These are phyloP conservation scores for Dicrostonyx torquatus DNA, from an alignment of 2,797 vertebrate species.

Conservation along the genomic window DNA sequence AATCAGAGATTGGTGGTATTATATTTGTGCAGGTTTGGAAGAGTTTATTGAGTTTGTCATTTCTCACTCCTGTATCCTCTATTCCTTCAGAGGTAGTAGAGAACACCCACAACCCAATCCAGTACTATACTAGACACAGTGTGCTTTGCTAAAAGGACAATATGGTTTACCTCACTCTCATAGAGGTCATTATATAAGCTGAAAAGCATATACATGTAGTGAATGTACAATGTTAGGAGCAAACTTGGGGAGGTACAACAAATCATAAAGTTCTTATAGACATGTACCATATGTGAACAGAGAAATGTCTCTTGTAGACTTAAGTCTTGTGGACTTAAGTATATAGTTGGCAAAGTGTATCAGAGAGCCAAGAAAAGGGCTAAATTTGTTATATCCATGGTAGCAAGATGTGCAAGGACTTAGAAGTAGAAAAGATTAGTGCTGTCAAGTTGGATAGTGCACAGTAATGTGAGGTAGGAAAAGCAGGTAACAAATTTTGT, in stretches of 20 bases:
- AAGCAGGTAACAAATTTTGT: neutral
- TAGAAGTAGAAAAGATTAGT: neutral
- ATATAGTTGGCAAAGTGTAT: neutral
- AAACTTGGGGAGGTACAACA: neutral
- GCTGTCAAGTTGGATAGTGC: neutral
- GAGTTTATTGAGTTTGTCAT: neutral
- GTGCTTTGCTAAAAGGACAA: neutral
- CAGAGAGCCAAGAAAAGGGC: neutral
- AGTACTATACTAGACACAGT: neutral
- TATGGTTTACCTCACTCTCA: neutral
- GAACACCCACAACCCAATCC: neutral
- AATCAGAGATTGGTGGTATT: slow-evolving; percentile 33
- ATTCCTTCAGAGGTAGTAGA: neutral
- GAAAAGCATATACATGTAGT: neutral
- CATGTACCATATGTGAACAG: neutral
- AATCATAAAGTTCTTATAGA: neutral
- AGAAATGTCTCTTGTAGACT: neutral
- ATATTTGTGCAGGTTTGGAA: slow-evolving; percentile 40
- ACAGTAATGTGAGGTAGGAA: neutral
- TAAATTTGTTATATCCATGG: neutral
- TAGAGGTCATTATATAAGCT: neutral
- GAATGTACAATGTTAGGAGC: neutral
- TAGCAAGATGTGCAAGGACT: neutral
- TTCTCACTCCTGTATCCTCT: neutral
- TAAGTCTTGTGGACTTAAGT: neutral